phyloP scores from a whole-genome alignment of 2,888 invertebrate genomes.

The Theodoxus fluviatilis region DNA sequence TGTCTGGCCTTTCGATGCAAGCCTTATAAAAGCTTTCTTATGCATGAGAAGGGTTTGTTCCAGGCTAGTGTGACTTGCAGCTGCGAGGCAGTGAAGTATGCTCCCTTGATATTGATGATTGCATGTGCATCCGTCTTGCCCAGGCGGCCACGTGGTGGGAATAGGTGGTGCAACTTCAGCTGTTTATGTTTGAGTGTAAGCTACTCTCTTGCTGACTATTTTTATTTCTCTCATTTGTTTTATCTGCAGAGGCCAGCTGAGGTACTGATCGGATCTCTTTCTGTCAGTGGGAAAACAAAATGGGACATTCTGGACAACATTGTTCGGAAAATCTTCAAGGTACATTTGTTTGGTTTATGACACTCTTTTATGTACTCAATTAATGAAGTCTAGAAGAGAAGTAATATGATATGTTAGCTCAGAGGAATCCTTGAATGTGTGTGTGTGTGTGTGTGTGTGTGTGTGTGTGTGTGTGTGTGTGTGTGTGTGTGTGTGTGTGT shows the following conservation, averaged over 20 bases:
- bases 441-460: conserved; percentile 12
- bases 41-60: neutral
- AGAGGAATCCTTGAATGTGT: too few relatives aligned
- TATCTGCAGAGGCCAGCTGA: conserved; percentile 66
- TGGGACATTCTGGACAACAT: conserved; percentile 94
- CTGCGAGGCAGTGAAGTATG: too few relatives aligned
- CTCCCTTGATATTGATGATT: too few relatives aligned
- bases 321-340: conserved; percentile 87
- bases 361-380: neutral
- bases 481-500: too few relatives aligned
- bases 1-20: too few relatives aligned
- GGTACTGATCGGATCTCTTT: conserved; percentile 86
- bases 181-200: neutral
- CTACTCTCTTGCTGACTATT: neutral
- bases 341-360: conserved; percentile 30
- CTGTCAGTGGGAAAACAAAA: conserved; percentile 89
- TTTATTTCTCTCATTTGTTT: conserved; percentile 8
- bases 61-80: too few relatives aligned
- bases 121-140: too few relatives aligned
- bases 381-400: neutral
- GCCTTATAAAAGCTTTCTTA: too few relatives aligned
- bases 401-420: too few relatives aligned
- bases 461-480: too few relatives aligned
- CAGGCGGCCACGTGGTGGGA: too few relatives aligned
- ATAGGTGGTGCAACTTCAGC: neutral